Evolutionary conservation across 2,113 vertebrate genomes (phyloP).

Genomic region (Parotia lawesii): DNA sequence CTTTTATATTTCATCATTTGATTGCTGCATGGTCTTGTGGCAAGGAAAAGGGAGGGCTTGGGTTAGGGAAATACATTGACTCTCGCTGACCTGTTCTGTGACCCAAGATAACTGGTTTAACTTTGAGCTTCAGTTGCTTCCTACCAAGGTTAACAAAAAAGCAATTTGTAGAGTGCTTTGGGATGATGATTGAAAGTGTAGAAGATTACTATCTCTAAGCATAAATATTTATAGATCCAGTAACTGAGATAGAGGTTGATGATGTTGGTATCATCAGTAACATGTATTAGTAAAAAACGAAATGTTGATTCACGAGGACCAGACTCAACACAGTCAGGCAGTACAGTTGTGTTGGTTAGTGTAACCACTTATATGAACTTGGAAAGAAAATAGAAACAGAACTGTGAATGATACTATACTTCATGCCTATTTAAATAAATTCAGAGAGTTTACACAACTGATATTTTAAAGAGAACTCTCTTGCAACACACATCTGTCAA

Average conservation of each 20-base stretch:
- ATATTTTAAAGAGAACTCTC: background rate
- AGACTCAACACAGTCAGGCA: background rate
- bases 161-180: conserved; percentile 2
- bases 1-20: background rate
- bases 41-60: background rate
- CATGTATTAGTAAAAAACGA: background rate
- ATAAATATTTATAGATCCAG: conserved; percentile 15
- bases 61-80: background rate
- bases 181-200: background rate
- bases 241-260: background rate
- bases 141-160: conserved; percentile 2
- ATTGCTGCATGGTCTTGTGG: background rate
- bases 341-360: background rate
- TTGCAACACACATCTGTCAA: background rate
- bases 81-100: background rate
- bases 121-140: background rate
- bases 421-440: background rate
- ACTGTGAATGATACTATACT: background rate
- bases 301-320: background rate
- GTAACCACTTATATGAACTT: background rate
- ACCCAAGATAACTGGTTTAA: background rate
- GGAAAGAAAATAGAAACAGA: background rate
- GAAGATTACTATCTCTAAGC: background rate
- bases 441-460: background rate
- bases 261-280: background rate